phyloP scores from a whole-genome alignment of 2,888 invertebrate genomes.

The Drosophila subsilvestris region DNA sequence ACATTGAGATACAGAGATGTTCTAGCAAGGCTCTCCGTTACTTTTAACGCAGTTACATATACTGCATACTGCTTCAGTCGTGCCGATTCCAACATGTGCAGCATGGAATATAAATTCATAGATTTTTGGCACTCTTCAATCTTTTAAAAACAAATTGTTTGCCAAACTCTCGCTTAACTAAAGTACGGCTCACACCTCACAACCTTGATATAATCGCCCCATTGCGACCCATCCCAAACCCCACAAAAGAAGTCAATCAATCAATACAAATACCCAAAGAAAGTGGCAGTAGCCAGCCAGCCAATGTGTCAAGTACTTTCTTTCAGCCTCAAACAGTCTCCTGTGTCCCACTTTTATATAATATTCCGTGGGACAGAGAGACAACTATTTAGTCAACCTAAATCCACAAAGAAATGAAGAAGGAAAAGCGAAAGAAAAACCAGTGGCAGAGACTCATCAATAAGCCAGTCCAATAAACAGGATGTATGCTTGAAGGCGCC shows the following conservation, averaged over 20 bases:
- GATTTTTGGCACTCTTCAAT: neutral
- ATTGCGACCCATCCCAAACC: too few relatives aligned
- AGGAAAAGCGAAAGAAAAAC: conserved; percentile 30
- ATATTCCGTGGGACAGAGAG: conserved; percentile 20
- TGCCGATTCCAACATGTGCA: too few relatives aligned
- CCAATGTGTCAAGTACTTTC: conserved; percentile 54
- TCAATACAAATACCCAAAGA: conserved; percentile 47
- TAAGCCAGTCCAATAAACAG: conserved; percentile 77
- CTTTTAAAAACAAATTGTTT: neutral
- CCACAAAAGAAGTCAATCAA: conserved; percentile 59
- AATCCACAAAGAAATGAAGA: conserved; percentile 57
- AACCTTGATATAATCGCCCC: neutral
- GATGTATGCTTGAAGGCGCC: conserved; percentile 64
- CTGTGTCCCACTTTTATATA: conserved; percentile 45
- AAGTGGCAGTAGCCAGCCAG: conserved; percentile 35
- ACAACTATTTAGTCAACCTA: conserved; percentile 67
- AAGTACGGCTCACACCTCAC: neutral
- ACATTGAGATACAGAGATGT: neutral
- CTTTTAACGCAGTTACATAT: neutral
- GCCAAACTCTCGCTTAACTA: neutral
- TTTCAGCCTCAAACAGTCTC: conserved; percentile 18
- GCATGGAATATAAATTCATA: neutral
- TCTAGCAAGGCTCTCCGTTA: neutral
- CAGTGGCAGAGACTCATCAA: conserved; percentile 58
- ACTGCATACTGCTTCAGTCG: too few relatives aligned